Base-by-base conservation (phyloP, 2,888 invertebrate species). In the Electrophaes corylata region DNA sequence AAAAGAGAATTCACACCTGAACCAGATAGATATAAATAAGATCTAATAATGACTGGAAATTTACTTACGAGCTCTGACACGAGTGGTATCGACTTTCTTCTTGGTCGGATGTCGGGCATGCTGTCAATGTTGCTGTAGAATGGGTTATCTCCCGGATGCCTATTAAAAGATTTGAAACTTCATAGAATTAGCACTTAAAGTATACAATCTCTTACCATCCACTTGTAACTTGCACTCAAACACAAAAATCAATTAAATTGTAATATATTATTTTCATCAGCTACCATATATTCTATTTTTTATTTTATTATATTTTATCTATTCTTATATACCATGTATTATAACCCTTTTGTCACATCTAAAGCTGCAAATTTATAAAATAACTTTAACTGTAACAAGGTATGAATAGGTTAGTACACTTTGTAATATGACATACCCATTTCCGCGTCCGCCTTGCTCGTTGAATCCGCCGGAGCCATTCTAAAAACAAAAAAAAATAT, bases 61-160 rank as follows among this genome's bases (percentile, higher is more conserved):
- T 61, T 81, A 95, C 98, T 96, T 95, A 99, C 99, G 96, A 99
- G 94, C 92, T 99, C 99, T 62, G 99, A 99, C 77, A 99, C 99
- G 79, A 99, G 94, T 29, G 99, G 98, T 81, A 99, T 98, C 50
- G 98, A 98, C 92, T 99, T 99, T 83, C 98, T 94, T 78, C 98
- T 94, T 52, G 98, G 98, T 79, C 98, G 95, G 88, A 99, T 99
- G 88, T 99, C 99, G 48, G 99, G 99, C 98, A 98, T 99, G 82
- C 99, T 99, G 94, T 99, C 99, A 92, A 99, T 99, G 89, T 98
- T 98, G 90, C 98, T 98, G 94, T 99, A 99, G 94, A 99, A 99
- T 8, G 99, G 98, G 92, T 99, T 99, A 92, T 98, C 98, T 70
- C 97, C 96, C 16, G 98, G 96, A 81, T 97, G 97, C 71, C 96